Evolutionary conservation across 2,797 vertebrate species (phyloP), one percentile per base, ranked within the genome.

Genomic region (Falco cherrug): DNA sequence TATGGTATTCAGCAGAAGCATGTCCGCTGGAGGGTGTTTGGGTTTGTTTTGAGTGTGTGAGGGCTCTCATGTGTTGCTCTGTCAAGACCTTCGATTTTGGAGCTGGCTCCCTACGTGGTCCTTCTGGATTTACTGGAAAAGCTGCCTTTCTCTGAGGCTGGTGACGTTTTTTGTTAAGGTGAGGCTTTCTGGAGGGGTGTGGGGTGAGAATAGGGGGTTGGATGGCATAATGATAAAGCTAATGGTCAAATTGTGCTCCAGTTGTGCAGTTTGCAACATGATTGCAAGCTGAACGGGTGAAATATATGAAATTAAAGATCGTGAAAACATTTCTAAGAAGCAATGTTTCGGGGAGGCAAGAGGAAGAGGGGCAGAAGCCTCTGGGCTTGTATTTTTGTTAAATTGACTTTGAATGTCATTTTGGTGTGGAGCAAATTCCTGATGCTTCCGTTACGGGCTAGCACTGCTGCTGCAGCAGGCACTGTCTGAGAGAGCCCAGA

Each of bases 381-480:
- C 5, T 57, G 41, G 41, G 13, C 6, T 0, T 1, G 6, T 1
- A 1, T 14, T 51, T 74, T 53, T 45, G 16, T 90, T 57, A 8
- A 47, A 35, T 9, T 67, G 13, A 19, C 60, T 90, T 86, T 59
- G 14, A 37, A 50, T 84, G 16, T 22, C 45, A 24, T 0, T 43
- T 71, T 51, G 57, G 14, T 0, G 1, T 24, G 22, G 17, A n/a
- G 31, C 0, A 0, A 61, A 18, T 48, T 20, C 39, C 7, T 3
- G 6, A 13, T 18, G 25, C 21, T 28, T 48, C 65, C 8, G 1
- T 48, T 6, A 0, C 0, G 17, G 50, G 41, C 19, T 25, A 25
- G 22, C 12, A 2, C 20, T 15, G 68, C 53, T 59, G 5, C 56
- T 13, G 8, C 12, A 18, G 43, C 39, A 21, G 21, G 22, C 0